Percentiles rank a stretch among this genome's conserved stretches.
Conservation (phyloP, 2,888 invertebrate species). For the Barypeithes pellucidus region DNA sequence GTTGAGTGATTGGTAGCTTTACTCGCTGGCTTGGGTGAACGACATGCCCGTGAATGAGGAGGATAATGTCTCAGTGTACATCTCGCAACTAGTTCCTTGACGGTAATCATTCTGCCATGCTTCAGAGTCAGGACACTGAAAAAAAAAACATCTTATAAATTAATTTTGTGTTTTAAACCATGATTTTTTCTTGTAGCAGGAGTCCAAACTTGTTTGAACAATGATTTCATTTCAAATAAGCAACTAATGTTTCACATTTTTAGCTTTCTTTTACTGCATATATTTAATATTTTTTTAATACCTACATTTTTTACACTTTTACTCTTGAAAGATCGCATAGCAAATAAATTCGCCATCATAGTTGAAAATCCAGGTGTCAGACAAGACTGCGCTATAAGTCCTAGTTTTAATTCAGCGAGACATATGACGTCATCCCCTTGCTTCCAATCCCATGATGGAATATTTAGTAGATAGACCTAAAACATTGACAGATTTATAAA, state of each 20-base stretch:
- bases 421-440: constrained; percentile 99
- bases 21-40: constrained; percentile 99
- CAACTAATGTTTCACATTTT: too few relatives aligned
- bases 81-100: constrained; percentile 99
- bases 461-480: constrained; percentile 99
- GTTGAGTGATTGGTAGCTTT: constrained; percentile 72
- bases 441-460: constrained; percentile 99
- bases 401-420: constrained; percentile 97
- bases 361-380: constrained; percentile 99
- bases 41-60: constrained; percentile 99
- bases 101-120: constrained; percentile 99
- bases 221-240: not conserved
- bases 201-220: constrained; percentile 17
- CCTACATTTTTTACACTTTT: too few relatives aligned
- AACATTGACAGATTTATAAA: constrained; percentile 56
- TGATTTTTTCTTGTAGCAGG: not conserved
- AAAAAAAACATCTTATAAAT: constrained; percentile 69
- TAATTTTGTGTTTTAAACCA: constrained; percentile 32
- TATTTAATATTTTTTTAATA: too few relatives aligned
- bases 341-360: constrained; percentile 99
- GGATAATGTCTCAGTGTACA: constrained; percentile 99
- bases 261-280: too few relatives aligned
- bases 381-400: constrained; percentile 99
- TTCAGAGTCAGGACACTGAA: constrained; percentile 98
- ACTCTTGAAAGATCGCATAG: constrained; percentile 99